Evolutionary conservation across 2,113 vertebrate species (phyloP).

Genomic region (Eulemur rufifrons): DNA sequence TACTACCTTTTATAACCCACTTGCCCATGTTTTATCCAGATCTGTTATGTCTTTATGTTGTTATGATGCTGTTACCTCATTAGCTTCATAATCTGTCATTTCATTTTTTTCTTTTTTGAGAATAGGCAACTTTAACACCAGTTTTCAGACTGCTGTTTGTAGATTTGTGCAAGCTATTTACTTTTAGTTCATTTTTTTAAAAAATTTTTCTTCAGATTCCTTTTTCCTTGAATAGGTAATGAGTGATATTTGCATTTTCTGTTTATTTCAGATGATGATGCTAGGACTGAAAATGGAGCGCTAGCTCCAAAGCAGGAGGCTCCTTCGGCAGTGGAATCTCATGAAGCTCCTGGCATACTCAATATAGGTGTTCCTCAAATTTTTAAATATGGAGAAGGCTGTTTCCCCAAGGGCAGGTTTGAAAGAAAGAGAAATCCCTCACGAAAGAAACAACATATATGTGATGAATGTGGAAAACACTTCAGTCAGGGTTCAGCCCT

Average conservation of each 20-base stretch:
- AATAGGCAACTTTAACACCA: neutral
- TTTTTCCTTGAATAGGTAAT: neutral
- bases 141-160: neutral
- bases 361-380: slow-evolving; percentile 75
- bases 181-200: neutral
- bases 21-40: neutral
- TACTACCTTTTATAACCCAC: neutral
- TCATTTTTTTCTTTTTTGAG: neutral
- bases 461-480: slow-evolving; percentile 80
- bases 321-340: slow-evolving; percentile 61
- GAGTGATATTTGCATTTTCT: slow-evolving; percentile 58
- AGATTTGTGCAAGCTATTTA: neutral
- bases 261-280: slow-evolving; percentile 76
- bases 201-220: neutral
- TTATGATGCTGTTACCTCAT: neutral
- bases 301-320: slow-evolving; percentile 73
- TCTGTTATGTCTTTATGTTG: neutral
- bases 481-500: slow-evolving; percentile 81
- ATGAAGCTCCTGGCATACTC: slow-evolving; percentile 66
- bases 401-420: slow-evolving; percentile 77
- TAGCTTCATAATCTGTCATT: neutral
- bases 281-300: slow-evolving; percentile 71
- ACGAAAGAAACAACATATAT: slow-evolving; percentile 79
- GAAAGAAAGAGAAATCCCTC: slow-evolving; percentile 80
- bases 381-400: slow-evolving; percentile 79